Evolutionary conservation across 1,140 invertebrate genomes (phyloP).

Genomic region (Hylaeus anthracinus): DNA sequence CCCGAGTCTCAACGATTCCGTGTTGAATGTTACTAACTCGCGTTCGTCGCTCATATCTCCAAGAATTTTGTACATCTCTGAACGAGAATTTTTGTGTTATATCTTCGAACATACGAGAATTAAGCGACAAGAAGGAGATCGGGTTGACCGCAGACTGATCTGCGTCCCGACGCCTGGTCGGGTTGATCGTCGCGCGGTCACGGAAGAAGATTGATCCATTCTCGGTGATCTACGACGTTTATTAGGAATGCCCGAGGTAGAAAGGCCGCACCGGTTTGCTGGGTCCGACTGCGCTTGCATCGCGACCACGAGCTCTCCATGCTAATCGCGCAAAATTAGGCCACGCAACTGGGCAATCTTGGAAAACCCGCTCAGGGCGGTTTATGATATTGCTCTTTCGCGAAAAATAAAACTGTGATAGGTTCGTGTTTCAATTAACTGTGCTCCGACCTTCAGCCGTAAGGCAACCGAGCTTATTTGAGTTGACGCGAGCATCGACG

Average conservation of each 20-base stretch:
- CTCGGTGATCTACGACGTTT: constrained; percentile 58
- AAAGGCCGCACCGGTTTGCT: constrained; percentile 25
- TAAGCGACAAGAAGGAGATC: constrained; percentile 45
- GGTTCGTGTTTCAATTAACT: too few relatives aligned
- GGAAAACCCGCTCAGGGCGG: constrained; percentile 17
- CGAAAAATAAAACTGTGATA: neutral
- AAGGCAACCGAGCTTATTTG: too few relatives aligned
- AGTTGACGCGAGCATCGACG: neutral
- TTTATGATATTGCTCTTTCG: too few relatives aligned
- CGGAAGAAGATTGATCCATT: constrained; percentile 62
- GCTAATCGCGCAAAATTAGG: constrained; percentile 38
- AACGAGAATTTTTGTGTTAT: too few relatives aligned
- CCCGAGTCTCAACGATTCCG: constrained; percentile 13
- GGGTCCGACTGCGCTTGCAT: constrained; percentile 8
- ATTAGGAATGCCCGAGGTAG: constrained; percentile 58
- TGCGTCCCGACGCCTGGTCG: constrained; percentile 51
- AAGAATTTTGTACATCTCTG: too few relatives aligned
- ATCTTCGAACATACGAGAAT: constrained; percentile 36
- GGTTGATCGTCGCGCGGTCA: too few relatives aligned
- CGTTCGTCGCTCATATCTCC: neutral
- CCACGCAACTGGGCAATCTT: constrained; percentile 21
- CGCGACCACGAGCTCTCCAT: constrained; percentile 16
- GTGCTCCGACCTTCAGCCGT: neutral
- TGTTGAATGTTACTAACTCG: constrained; percentile 32
- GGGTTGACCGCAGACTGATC: constrained; percentile 20